A percentile compares a stretch with the other conserved stretches of the same genome.
Conservation (phyloP, 2,113 vertebrate genomes). For the Plectropomus leopardus region DNA sequence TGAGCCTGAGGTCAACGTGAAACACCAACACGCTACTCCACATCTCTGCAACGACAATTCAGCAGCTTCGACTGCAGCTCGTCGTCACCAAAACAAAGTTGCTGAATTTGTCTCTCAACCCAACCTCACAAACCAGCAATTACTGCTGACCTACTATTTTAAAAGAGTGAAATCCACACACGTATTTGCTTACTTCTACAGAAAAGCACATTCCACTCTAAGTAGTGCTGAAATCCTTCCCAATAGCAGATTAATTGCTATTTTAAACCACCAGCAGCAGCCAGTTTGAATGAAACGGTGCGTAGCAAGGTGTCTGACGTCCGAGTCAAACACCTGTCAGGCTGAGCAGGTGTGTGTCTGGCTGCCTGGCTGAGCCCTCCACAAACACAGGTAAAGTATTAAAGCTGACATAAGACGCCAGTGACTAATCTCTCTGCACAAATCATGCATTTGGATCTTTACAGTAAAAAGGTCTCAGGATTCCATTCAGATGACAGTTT, state of each 20-base stretch:
- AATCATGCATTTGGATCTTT: not conserved
- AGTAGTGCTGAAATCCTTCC: constrained; percentile 13
- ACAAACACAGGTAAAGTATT: constrained; percentile 42
- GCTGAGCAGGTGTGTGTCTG: constrained; percentile 65
- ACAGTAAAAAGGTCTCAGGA: not conserved
- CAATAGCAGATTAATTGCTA: constrained; percentile 22
- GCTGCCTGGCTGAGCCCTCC: constrained; percentile 16
- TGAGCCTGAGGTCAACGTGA: constrained; percentile 55
- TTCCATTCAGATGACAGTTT: not conserved
- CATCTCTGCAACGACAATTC: constrained; percentile 29
- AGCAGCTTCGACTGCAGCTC: constrained; percentile 18
- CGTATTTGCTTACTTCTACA: not conserved
- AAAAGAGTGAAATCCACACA: constrained; percentile 20
- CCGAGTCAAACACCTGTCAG: constrained; percentile 55
- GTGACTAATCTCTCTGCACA: not conserved
- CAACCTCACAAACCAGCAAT: constrained; percentile 34
- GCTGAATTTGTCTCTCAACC: constrained; percentile 33
- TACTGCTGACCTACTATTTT: constrained; percentile 36
- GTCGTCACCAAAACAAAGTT: constrained; percentile 22
- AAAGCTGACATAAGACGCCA: not conserved
- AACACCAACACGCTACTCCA: constrained; percentile 59
- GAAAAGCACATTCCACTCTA: constrained; percentile 36
- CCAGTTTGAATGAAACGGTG: not conserved
- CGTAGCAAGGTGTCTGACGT: not conserved
- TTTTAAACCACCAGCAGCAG: constrained; percentile 26